Conservation (phyloP, 2,113 vertebrate species). For the Dunckerocampus dactyliophorus region DNA sequence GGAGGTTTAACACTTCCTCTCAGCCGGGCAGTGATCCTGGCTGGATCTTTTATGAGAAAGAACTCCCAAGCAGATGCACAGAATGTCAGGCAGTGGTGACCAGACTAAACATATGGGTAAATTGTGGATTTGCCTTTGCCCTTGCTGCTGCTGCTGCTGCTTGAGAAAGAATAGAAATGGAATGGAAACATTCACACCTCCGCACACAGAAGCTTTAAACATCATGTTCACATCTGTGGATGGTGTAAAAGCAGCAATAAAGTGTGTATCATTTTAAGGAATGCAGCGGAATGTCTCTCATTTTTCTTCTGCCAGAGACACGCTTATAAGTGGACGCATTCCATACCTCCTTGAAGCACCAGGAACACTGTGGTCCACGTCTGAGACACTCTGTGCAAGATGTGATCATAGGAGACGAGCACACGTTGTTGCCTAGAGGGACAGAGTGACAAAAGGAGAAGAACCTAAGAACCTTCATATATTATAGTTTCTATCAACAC, state of each 20-base stretch:
- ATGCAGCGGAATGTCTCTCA: conserved; percentile 32
- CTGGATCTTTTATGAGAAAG: conserved; percentile 39
- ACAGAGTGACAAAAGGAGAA: conserved; percentile 11
- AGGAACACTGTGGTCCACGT: conserved; percentile 88
- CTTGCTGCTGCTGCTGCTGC: conserved; percentile 5
- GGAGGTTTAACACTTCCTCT: conserved; percentile 36
- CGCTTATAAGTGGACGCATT: conserved; percentile 4
- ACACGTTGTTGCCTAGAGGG: conserved; percentile 79
- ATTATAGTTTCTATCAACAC: conserved; percentile 31
- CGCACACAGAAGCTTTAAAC: conserved; percentile 27
- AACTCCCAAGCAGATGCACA: conserved; percentile 15
- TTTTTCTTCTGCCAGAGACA: conserved; percentile 1
- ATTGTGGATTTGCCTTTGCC: conserved; percentile 21
- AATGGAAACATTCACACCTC: conserved; percentile 32
- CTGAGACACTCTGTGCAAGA: conserved; percentile 85
- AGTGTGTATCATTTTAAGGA: conserved; percentile 45
- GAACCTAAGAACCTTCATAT: too few species aligned
- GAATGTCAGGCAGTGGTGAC: conserved; percentile 17
- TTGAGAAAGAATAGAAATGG: conserved; percentile 30
- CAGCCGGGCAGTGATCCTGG: conserved; percentile 17
- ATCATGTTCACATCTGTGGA: conserved; percentile 53
- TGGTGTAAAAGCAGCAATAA: conserved; percentile 39
- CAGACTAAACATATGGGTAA: conserved; percentile 49
- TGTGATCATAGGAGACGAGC: conserved; percentile 74
- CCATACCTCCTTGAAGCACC: conserved; percentile 92